phyloP scores from a whole-genome alignment of 2,797 vertebrate species.

The Gephyroberyx darwinii region DNA sequence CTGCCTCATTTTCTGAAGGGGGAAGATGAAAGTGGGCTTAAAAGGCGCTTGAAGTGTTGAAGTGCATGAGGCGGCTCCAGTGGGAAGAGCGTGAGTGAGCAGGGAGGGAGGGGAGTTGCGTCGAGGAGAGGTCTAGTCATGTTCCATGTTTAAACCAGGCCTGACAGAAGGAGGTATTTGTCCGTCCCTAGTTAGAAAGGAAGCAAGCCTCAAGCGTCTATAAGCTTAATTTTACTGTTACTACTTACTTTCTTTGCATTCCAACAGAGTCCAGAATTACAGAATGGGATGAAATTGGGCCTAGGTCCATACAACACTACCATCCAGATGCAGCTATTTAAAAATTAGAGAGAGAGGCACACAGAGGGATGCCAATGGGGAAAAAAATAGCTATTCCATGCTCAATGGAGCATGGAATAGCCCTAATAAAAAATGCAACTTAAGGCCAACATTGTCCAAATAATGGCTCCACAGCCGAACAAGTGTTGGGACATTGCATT shows the following conservation, averaged over 20 bases:
- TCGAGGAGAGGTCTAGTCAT: slow-evolving; percentile 41
- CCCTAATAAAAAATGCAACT: slow-evolving; percentile 78
- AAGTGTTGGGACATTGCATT: slow-evolving; percentile 54
- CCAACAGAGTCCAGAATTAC: slow-evolving; percentile 14
- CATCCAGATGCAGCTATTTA: slow-evolving; percentile 27
- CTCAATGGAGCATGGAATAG: slow-evolving; percentile 71
- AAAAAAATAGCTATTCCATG: no score
- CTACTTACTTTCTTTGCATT: background rate
- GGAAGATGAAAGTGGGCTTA: slow-evolving; percentile 78
- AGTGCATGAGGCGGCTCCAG: slow-evolving; percentile 56
- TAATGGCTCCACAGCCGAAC: slow-evolving; percentile 67
- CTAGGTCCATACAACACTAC: background rate
- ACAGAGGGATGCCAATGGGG: slow-evolving; percentile 35
- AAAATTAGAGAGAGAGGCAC: slow-evolving; percentile 36
- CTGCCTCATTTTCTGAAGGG: slow-evolving; percentile 71
- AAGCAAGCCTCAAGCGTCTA: slow-evolving; percentile 14
- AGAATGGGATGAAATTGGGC: slow-evolving; percentile 36
- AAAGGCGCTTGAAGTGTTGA: slow-evolving; percentile 74
- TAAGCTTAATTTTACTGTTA: background rate
- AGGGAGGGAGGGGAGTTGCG: slow-evolving; percentile 40
- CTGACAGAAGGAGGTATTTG: slow-evolving; percentile 55
- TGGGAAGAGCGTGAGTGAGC: slow-evolving; percentile 55
- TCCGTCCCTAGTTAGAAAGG: slow-evolving; percentile 34
- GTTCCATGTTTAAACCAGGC: slow-evolving; percentile 51
- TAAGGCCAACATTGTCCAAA: slow-evolving; percentile 67